A percentile compares a stretch with the other conserved stretches of the same genome.
Conservation (phyloP, 23 tunicate genomes). For the Ascidia mentula region DNA sequence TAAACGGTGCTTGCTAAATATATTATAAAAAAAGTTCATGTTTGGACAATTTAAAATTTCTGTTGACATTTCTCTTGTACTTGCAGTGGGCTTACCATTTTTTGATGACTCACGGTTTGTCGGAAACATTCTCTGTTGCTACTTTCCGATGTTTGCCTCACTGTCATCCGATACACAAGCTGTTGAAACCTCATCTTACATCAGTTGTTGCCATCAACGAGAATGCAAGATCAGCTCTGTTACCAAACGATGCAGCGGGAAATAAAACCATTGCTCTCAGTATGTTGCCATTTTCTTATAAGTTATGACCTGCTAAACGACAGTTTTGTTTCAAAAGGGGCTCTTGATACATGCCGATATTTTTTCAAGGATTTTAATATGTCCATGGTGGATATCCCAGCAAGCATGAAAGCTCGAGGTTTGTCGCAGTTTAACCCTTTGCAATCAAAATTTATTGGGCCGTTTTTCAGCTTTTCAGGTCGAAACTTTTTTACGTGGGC, state of each 20-base stretch:
- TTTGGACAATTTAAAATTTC: too few species aligned
- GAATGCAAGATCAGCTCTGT: slow-evolving; percentile 14
- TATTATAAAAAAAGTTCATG: too few species aligned
- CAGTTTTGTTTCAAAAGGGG: not conserved
- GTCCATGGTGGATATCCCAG: not conserved
- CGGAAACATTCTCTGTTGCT: slow-evolving; percentile 44
- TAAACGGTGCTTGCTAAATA: too few species aligned
- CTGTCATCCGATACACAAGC: slow-evolving; percentile 36
- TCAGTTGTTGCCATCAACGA: slow-evolving; percentile 20
- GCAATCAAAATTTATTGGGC: too few species aligned
- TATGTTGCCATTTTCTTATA: too few species aligned
- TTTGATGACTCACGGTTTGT: slow-evolving; percentile 28
- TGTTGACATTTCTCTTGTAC: not conserved
- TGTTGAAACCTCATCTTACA: slow-evolving; percentile 28
- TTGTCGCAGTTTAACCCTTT: not conserved
- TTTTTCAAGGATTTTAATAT: not conserved
- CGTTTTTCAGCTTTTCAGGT: too few species aligned
- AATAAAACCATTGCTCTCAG: slow-evolving; percentile 26
- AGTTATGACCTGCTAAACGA: too few species aligned
- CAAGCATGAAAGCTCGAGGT: not conserved
- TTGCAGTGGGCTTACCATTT: slow-evolving; percentile 27
- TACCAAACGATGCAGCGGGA: not conserved
- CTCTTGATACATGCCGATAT: not conserved
- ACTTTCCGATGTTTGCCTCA: slow-evolving; percentile 39
- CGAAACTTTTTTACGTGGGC: too few species aligned